These are phyloP conservation scores for Tachina lurida DNA, from an alignment of 2,888 invertebrate genomes.

Conservation along the genomic window DNA sequence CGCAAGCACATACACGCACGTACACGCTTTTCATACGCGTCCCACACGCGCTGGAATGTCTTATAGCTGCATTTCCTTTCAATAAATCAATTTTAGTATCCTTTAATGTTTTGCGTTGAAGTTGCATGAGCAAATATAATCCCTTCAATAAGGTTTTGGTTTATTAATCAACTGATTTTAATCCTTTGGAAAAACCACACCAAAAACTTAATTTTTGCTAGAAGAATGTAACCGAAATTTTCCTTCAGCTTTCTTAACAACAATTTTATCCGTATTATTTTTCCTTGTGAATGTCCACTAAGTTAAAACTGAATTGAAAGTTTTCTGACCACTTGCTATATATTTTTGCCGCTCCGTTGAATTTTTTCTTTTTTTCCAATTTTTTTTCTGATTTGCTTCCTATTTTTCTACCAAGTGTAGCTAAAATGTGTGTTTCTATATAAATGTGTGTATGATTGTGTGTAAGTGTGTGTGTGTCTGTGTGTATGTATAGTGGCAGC, in stretches of 20 bases:
- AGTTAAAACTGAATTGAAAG: conserved; percentile 71
- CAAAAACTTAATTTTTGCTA: conserved; percentile 3
- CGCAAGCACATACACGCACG: not conserved
- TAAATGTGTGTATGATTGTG: conserved; percentile 28
- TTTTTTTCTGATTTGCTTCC: conserved; percentile 55
- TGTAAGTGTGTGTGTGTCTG: conserved; percentile 37
- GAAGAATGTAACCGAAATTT: conserved; percentile 18
- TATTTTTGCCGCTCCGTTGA: conserved; percentile 68
- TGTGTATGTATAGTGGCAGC: conserved; percentile 19
- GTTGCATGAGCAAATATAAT: not conserved
- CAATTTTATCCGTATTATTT: conserved; percentile 59
- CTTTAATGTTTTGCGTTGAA: not conserved
- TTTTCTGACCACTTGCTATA: conserved; percentile 71
- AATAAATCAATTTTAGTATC: not conserved
- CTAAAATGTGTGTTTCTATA: conserved; percentile 11
- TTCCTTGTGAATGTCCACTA: conserved; percentile 70
- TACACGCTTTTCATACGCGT: not conserved
- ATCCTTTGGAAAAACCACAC: conserved; percentile 20
- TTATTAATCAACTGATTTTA: conserved; percentile 1
- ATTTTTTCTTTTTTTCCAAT: conserved; percentile 41
- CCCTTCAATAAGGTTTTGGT: not conserved
- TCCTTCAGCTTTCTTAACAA: conserved; percentile 26
- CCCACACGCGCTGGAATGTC: not conserved
- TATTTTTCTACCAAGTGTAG: conserved; percentile 30
- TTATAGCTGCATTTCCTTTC: not conserved